phyloP scores from a whole-genome alignment of 2,888 invertebrate species.

The Octonoba sinensis region DNA sequence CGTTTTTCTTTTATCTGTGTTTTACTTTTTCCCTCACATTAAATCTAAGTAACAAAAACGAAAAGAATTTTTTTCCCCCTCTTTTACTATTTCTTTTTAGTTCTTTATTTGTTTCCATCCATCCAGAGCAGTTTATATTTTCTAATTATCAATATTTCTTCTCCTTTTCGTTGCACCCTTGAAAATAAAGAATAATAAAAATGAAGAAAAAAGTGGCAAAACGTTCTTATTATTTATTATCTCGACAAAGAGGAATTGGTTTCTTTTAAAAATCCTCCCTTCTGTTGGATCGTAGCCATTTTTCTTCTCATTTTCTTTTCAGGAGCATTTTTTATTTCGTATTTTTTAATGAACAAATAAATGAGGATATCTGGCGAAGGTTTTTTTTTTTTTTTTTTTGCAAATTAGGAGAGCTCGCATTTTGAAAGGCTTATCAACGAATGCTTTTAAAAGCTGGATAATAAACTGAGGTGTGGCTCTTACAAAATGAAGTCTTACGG shows the following conservation, averaged over 20 bases:
- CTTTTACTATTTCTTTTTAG: neutral
- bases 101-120: conserved; percentile 31
- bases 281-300: conserved; percentile 43
- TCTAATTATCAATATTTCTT: conserved; percentile 63
- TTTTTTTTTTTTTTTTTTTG: no score
- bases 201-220: conserved; percentile 27
- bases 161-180: conserved; percentile 1
- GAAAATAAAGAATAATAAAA: conserved; percentile 27
- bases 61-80: conserved; percentile 5
- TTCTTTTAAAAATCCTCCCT: conserved; percentile 16
- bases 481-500: conserved; percentile 25
- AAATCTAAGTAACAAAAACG: no score
- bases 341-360: conserved; percentile 40
- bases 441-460: conserved; percentile 38
- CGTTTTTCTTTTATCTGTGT: no score
- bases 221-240: conserved; percentile 52
- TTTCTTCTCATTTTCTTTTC: conserved; percentile 19
- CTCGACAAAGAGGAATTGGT: conserved; percentile 34
- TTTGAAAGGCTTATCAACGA: conserved; percentile 61
- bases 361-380: conserved; percentile 54
- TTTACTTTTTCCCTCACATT: no score
- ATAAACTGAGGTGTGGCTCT: conserved; percentile 40
- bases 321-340: conserved; percentile 20
- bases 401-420: conserved; percentile 54
- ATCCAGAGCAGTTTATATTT: conserved; percentile 59